Evolutionary conservation across 1,140 invertebrate genomes (phyloP), one percentile per base, ranked within the genome.

Genomic region (Trinorchestia longiramus): DNA sequence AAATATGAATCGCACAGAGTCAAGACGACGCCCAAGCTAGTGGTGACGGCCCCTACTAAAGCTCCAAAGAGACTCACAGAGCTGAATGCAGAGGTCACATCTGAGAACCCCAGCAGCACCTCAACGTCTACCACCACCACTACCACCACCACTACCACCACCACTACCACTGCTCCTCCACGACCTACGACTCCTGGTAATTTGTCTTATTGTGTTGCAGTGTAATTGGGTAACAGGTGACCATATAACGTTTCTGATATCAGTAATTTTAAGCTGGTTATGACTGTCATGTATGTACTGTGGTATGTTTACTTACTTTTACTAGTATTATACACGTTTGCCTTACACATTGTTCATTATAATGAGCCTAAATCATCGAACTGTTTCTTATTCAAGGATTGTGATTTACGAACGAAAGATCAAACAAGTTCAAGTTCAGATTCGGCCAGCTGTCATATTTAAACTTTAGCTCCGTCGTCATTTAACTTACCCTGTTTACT

Each of bases 21-120:
- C 92, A 98, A 98, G 40, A 99, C 98, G 1, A 98, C 98, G 97
- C 98, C 98, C 28, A 98, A 98, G 15, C 98, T 98, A 8, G 98
- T 98, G 0, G 99, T 98, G 0, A 99, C 98, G 0, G 98, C 98
- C 15, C 98, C 98, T 40, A 98, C 98, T 0, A 87, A 42, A 53
- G 40, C 95, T 6, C 90, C 87, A 47, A 96, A 77, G 95, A 44
- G 17, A 36, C 41, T 53, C 53, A 43, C 41, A 40, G 95, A 57
- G 11, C 41, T 94, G 0, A 53, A 47, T n/a, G 91, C 95, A 8
- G 95, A 53, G 36, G 90, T 62, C 15, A 42, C 57, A 11, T 53
- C 53, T 42, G 96, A 95, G 40, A 92, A 19, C 40, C 41, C 40
- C 40, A 87, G 62, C 95, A 97, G 98, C 41, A 97, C 97, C 11